Conservation (phyloP, 2,797 vertebrate genomes). For the Anguilla pacifica region DNA sequence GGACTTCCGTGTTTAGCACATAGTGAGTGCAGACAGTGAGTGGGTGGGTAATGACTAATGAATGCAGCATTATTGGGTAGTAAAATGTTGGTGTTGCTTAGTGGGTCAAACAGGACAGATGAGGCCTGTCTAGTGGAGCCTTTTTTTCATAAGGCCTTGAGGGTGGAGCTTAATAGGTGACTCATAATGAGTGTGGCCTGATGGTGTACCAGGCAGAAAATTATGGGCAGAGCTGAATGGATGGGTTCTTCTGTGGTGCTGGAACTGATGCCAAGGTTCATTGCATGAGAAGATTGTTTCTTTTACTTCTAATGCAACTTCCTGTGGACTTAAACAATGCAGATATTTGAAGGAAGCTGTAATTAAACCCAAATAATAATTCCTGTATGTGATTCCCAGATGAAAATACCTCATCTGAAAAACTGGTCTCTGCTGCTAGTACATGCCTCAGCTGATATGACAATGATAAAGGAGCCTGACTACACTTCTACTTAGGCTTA, state of each 20-base stretch:
- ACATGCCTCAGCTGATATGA: constrained; percentile 35
- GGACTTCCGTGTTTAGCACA: too few species aligned
- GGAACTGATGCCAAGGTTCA: neutral
- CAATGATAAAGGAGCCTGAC: constrained; percentile 45
- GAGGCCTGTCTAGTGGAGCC: neutral
- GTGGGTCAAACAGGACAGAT: neutral
- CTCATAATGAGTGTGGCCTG: neutral
- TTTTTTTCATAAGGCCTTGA: neutral
- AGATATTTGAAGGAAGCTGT: neutral
- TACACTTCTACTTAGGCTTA: constrained; percentile 21
- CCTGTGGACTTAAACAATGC: constrained; percentile 7
- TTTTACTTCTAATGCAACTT: neutral
- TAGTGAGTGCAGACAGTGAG: neutral
- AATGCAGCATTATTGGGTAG: neutral
- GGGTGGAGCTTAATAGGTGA: neutral
- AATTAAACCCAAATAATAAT: neutral
- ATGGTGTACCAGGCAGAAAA: neutral
- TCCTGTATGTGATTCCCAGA: constrained; percentile 21
- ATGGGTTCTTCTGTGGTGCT: neutral
- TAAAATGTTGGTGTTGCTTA: neutral
- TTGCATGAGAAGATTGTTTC: neutral
- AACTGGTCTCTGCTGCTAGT: constrained; percentile 33
- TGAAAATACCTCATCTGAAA: constrained; percentile 28
- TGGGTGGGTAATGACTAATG: neutral
- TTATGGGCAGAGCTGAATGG: neutral